These are phyloP conservation scores for Tragopan temminckii DNA, from an alignment of 2,797 vertebrate species.

Conservation along the genomic window DNA sequence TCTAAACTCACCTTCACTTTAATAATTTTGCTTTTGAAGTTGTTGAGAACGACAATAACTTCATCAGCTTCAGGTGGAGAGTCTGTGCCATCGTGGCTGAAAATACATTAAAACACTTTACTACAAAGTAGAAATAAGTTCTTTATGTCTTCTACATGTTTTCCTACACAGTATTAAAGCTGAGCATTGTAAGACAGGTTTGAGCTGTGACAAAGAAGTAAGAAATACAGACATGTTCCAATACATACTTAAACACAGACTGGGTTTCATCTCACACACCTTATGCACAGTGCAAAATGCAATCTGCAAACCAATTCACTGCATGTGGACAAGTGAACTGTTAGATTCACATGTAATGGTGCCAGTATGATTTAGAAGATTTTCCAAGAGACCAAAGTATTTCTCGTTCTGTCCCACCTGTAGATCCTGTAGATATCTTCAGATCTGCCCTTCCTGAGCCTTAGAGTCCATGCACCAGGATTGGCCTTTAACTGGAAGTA, in stretches of 20 bases:
- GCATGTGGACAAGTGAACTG: background rate
- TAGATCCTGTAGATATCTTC: conserved; percentile 98
- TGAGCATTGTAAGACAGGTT: background rate
- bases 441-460: conserved; percentile 94
- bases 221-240: background rate
- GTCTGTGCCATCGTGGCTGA: conserved; percentile 96
- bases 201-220: background rate
- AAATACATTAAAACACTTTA: background rate
- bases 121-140: background rate
- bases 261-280: background rate
- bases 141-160: background rate
- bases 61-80: conserved; percentile 91
- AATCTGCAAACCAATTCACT: background rate
- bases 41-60: conserved; percentile 92
- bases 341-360: background rate
- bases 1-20: conserved; percentile 92
- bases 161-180: background rate
- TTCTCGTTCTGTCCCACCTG: conserved; percentile 81
- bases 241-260: background rate
- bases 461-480: conserved; percentile 95
- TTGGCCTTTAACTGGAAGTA: conserved; percentile 99
- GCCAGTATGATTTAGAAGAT: background rate
- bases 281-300: background rate
- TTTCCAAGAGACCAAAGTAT: background rate
- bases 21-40: conserved; percentile 97